These are phyloP conservation scores for Siniperca obscura DNA, from an alignment of 2,797 vertebrate species.

Conservation along the genomic window DNA sequence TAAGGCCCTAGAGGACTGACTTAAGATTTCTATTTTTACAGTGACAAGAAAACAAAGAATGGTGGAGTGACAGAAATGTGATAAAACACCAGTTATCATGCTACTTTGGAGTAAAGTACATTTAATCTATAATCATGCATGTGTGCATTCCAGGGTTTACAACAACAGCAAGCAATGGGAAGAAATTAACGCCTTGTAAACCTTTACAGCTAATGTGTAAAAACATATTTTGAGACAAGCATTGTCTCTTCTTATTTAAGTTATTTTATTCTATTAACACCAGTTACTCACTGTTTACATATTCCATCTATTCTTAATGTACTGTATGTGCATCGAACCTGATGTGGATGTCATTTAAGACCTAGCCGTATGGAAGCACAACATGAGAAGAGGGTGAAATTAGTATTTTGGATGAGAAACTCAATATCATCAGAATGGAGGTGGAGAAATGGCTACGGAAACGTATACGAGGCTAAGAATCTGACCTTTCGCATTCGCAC, in stretches of 20 bases:
- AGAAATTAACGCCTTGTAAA: slow-evolving; percentile 33
- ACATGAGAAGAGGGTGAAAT: slow-evolving; percentile 66
- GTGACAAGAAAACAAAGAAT: slow-evolving; percentile 49
- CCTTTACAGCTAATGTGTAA: slow-evolving; percentile 4
- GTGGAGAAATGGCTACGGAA: slow-evolving; percentile 58
- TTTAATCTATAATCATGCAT: slow-evolving; percentile 65
- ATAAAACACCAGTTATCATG: slow-evolving; percentile 57
- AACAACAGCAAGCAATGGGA: slow-evolving; percentile 70
- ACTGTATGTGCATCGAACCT: slow-evolving; percentile 49
- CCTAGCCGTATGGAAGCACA: slow-evolving; percentile 63
- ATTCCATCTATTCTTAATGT: slow-evolving; percentile 35
- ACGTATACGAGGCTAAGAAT: slow-evolving; percentile 50
- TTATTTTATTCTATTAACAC: slow-evolving; percentile 1
- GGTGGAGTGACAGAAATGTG: slow-evolving; percentile 33
- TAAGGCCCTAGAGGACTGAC: slow-evolving; percentile 4
- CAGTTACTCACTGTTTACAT: slow-evolving; percentile 3
- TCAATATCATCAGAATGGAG: slow-evolving; percentile 59
- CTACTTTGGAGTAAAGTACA: slow-evolving; percentile 41
- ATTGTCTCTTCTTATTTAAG: not conserved
- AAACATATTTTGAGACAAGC: slow-evolving; percentile 31
- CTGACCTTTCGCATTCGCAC: slow-evolving; percentile 98
- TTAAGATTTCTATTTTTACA: slow-evolving; percentile 28
- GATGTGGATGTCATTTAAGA: slow-evolving; percentile 56
- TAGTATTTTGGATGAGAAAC: slow-evolving; percentile 62
- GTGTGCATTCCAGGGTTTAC: slow-evolving; percentile 70